A percentile compares a stretch with the other conserved stretches of the same genome.
phyloP scores from a whole-genome alignment of 2,888 invertebrate species.

The Lypha dubia region DNA sequence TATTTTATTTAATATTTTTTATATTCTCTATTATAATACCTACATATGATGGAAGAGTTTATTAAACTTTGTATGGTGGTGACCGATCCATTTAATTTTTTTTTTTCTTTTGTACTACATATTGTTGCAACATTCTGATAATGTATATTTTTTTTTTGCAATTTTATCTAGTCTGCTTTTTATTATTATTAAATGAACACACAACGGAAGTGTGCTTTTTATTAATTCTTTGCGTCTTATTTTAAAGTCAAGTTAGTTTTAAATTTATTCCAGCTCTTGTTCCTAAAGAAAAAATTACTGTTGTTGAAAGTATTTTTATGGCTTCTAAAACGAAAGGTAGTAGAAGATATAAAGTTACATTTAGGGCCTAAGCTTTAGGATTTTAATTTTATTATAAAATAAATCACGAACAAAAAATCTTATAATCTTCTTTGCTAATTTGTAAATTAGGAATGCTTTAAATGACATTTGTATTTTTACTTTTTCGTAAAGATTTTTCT shows the following conservation, averaged over 20 bases:
- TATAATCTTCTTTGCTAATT: neutral
- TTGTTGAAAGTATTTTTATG: slow-evolving; percentile 28
- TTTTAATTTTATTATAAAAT: neutral
- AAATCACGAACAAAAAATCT: slow-evolving; percentile 8
- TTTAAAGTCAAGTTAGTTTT: slow-evolving; percentile 39
- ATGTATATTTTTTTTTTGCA: slow-evolving; percentile 9
- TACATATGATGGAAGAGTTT: slow-evolving; percentile 52
- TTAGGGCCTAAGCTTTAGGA: too few species aligned
- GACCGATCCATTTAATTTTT: slow-evolving; percentile 27
- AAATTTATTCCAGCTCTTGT: neutral
- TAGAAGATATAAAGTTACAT: slow-evolving; percentile 17
- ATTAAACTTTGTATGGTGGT: slow-evolving; percentile 65
- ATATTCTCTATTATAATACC: neutral
- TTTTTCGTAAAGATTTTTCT: too few species aligned
- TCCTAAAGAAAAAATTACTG: slow-evolving; percentile 29
- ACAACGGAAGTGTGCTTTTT: slow-evolving; percentile 61
- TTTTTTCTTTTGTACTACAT: slow-evolving; percentile 22
- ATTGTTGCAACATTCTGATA: slow-evolving; percentile 49
- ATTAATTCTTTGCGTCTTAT: slow-evolving; percentile 23
- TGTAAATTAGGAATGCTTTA: neutral
- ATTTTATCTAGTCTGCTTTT: slow-evolving; percentile 41
- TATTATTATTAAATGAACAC: slow-evolving; percentile 42
- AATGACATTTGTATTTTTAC: neutral
- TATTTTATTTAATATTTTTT: slow-evolving; percentile 24
- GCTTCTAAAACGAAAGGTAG: slow-evolving; percentile 35